phyloP scores from a whole-genome alignment of 2,888 invertebrate genomes.

The Phlogophora meticulosa region DNA sequence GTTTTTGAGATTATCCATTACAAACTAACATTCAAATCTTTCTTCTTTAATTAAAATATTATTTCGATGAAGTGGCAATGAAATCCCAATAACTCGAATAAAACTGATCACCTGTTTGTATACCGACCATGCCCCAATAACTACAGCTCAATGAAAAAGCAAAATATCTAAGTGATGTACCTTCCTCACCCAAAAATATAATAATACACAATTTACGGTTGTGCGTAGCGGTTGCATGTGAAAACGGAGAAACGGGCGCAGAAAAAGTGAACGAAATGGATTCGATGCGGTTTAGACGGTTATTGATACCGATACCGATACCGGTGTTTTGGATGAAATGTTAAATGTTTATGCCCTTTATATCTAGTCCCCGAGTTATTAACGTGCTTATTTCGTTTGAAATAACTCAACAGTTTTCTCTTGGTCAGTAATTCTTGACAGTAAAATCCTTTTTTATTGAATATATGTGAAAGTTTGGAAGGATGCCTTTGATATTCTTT shows the following conservation, averaged over 20 bases:
- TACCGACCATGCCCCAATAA: background rate
- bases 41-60: no score
- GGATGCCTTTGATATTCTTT: no score
- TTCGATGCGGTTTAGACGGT: conserved; percentile 43
- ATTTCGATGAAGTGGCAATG: no score
- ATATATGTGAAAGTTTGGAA: no score
- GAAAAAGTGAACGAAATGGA: conserved; percentile 64
- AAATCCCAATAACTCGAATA: no score
- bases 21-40: no score
- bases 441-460: no score
- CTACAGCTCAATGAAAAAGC: conserved; percentile 3
- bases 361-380: conserved; percentile 23
- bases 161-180: background rate
- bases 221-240: conserved; percentile 52
- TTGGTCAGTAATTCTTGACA: background rate
- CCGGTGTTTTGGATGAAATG: conserved; percentile 21
- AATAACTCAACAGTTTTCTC: background rate
- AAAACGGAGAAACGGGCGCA: conserved; percentile 51
- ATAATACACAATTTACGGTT: conserved; percentile 42
- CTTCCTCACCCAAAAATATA: conserved; percentile 22
- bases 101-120: no score
- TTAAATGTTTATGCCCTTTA: conserved; percentile 33
- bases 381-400: background rate
- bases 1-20: no score
- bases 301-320: conserved; percentile 42